These are phyloP conservation scores for Bedellia somnulentella DNA, from an alignment of 2,888 invertebrate species.

Conservation along the genomic window DNA sequence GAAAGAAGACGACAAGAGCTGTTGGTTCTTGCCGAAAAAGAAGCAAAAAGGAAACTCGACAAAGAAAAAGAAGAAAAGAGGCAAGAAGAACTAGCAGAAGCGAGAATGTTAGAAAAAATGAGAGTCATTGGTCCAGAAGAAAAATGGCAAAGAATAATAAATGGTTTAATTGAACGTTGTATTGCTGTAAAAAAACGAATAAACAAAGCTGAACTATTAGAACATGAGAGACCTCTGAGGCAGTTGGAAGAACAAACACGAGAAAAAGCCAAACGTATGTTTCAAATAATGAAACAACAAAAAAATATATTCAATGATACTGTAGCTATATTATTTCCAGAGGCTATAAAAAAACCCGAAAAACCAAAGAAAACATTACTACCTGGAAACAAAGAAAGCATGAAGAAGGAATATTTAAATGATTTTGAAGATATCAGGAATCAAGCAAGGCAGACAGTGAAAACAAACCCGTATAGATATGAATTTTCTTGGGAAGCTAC, in stretches of 20 bases:
- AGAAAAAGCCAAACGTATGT: conserved; percentile 59
- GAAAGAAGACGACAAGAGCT: conserved; percentile 43
- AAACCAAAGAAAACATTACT: conserved; percentile 41
- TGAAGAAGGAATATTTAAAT: conserved; percentile 32
- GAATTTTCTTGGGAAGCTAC: conserved; percentile 61
- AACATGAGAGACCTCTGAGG: conserved; percentile 62
- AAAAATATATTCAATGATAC: conserved; percentile 68
- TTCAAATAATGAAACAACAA: conserved; percentile 58
- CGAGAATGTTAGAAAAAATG: conserved; percentile 16
- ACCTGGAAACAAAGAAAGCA: conserved; percentile 31
- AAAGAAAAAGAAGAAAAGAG: conserved; percentile 52
- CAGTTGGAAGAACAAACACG: conserved; percentile 60
- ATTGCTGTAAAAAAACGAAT: conserved; percentile 67
- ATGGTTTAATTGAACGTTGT: conserved; percentile 65
- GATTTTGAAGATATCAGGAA: conserved; percentile 29
- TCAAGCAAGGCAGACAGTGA: conserved; percentile 33
- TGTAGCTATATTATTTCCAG: conserved; percentile 64
- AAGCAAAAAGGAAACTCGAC: conserved; percentile 38
- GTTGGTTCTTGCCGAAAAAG: conserved; percentile 26
- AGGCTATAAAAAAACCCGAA: conserved; percentile 52
- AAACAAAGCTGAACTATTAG: conserved; percentile 60
- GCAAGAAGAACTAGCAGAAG: conserved; percentile 11
- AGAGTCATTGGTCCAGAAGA: conserved; percentile 46
- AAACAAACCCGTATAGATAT: conserved; percentile 44
- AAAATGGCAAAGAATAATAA: conserved; percentile 65